Evolutionary conservation across 2,888 invertebrate genomes (phyloP), one percentile per base, ranked within the genome.

Genomic region (Drosophila quinaria): DNA sequence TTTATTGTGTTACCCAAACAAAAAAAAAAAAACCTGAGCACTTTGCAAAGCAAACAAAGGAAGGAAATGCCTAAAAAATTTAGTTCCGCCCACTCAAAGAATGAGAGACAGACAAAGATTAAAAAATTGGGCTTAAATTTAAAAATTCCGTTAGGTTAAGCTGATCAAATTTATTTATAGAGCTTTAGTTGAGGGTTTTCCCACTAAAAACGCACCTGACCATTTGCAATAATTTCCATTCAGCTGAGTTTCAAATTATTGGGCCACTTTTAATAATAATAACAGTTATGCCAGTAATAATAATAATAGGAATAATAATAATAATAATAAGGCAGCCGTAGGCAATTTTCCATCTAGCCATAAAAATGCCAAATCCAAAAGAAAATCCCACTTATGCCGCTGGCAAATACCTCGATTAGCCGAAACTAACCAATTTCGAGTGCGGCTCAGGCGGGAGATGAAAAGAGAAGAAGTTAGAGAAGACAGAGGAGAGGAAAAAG

Each of bases 361-460:
- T 77, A 78, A 77, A 76, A 83, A 82, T 67, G 51, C 63, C 46
- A 63, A 77, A 74, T 52, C 64, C 64, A 61, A 66, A 70, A 60
- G 60, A 42, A 80, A 76, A 83, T 83, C 81, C 87, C 70, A 66
- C 78, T 69, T 68, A 77, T 72, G 80, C 74, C 76, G 22, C 56
- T 44, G 70, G 77, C 87, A 81, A 87, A 83, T 84, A 74, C 87
- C 83, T 87, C 83, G 83, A 83, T 83, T 83, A 83, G 87, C 80
- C 74, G 31, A 77, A 83, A 83, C 87, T 83, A 83, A 84, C 87
- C 83, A 83, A 83, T 83, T 87, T 74, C 65, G 70, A 62, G 72
- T 65, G 62, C 17, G 49, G 49, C 13, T 50, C 13, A 9, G 8
- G 42, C 9, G 3, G 19, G 11, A 4, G 13, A 15, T 3, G 9